A percentile compares a stretch with the other conserved stretches of the same genome.
Evolutionary conservation across 2,888 invertebrate genomes (phyloP).

Genomic region (Phlogophora meticulosa): DNA sequence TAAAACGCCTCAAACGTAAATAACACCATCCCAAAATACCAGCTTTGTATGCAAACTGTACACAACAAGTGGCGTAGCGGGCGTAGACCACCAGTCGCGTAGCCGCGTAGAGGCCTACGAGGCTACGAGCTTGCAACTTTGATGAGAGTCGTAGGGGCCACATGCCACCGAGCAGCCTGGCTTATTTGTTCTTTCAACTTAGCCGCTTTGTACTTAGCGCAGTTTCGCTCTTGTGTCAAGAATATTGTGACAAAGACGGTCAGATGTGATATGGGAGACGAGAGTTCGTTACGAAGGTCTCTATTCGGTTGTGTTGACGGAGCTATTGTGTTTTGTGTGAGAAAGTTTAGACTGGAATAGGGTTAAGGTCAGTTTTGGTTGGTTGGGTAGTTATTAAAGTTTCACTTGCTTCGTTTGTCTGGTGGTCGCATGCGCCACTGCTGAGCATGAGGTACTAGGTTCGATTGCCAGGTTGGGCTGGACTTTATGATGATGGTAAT

Average conservation of each 20-base stretch:
- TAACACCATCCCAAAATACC: constrained; percentile 35
- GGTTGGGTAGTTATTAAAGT: too few species aligned
- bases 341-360: constrained; percentile 1
- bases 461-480: too few species aligned
- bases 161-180: constrained; percentile 72
- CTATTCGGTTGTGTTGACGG: constrained; percentile 24
- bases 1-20: constrained; percentile 31
- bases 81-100: constrained; percentile 70
- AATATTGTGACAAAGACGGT: constrained; percentile 67
- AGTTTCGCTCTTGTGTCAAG: constrained; percentile 67
- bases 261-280: constrained; percentile 49
- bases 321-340: constrained; percentile 19
- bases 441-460: too few species aligned
- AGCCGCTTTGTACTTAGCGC: constrained; percentile 66
- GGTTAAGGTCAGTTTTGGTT: not conserved
- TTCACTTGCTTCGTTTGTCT: too few species aligned
- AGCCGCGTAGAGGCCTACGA: constrained; percentile 74
- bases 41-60: constrained; percentile 68
- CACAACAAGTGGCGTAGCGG: constrained; percentile 69
- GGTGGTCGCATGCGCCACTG: too few species aligned
- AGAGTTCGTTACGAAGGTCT: constrained; percentile 51
- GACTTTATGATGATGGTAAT: too few species aligned
- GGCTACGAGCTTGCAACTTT: constrained; percentile 81
- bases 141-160: constrained; percentile 85
- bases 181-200: constrained; percentile 82